Evolutionary conservation across 1,140 invertebrate species (phyloP).

Genomic region (Diorhabda carinulata): DNA sequence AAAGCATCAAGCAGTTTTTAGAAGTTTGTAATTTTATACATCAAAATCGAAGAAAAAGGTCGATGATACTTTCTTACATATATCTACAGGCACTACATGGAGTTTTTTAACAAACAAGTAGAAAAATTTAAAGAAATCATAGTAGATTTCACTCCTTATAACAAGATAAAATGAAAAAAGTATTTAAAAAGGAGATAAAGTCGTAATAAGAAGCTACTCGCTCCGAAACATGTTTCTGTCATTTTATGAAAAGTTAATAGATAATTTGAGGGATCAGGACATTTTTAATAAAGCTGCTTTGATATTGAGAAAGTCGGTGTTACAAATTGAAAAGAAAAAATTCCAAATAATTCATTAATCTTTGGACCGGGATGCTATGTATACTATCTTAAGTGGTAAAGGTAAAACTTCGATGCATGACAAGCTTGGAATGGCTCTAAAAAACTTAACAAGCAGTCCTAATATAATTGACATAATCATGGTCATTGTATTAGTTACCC

Average conservation of each 20-base stretch:
- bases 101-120: constrained; percentile 13
- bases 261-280: constrained; percentile 30
- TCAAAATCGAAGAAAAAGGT: constrained; percentile 32
- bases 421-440: constrained; percentile 36
- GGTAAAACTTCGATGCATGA: constrained; percentile 41
- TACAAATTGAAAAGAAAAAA: constrained; percentile 21
- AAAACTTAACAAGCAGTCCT: constrained; percentile 38
- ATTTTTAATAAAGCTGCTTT: constrained; percentile 34
- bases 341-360: constrained; percentile 21
- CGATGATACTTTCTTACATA: constrained; percentile 30
- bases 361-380: constrained; percentile 25
- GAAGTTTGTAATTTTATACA: constrained; percentile 30
- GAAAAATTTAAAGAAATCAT: constrained; percentile 1
- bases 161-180: constrained; percentile 31
- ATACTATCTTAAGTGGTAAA: constrained; percentile 3
- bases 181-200: constrained; percentile 26
- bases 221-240: constrained; percentile 24
- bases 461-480: constrained; percentile 35
- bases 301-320: constrained; percentile 31
- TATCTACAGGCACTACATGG: constrained; percentile 27
- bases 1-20: constrained; percentile 31
- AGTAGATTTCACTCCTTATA: constrained; percentile 23
- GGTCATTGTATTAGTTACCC: constrained; percentile 40
- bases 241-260: constrained; percentile 24
- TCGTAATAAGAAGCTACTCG: constrained; percentile 30